These are phyloP conservation scores for Cottoperca gobio DNA, from an alignment of 2,797 vertebrate genomes.

Conservation along the genomic window DNA sequence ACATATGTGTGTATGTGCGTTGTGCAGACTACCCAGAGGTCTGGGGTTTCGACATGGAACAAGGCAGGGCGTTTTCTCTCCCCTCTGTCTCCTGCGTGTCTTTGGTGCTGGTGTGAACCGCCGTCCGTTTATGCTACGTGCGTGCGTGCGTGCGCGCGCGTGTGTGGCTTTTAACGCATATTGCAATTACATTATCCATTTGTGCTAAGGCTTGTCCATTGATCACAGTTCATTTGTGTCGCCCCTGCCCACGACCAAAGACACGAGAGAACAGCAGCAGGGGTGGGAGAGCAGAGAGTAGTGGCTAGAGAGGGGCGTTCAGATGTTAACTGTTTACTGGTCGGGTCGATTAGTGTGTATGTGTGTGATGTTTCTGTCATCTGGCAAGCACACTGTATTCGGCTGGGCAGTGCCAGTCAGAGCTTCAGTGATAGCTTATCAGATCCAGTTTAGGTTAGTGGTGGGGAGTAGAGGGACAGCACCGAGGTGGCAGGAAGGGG, in stretches of 20 bases:
- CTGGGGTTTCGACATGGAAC: slow-evolving; percentile 73
- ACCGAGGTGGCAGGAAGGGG: slow-evolving; percentile 22
- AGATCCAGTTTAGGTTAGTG: slow-evolving; percentile 30
- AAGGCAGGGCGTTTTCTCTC: slow-evolving; percentile 88
- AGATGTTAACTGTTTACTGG: slow-evolving; percentile 60
- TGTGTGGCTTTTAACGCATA: slow-evolving; percentile 12
- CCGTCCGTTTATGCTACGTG: slow-evolving; percentile 22
- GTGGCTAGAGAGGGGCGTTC: slow-evolving; percentile 48
- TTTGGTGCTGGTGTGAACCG: slow-evolving; percentile 63
- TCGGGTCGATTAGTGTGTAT: slow-evolving; percentile 28
- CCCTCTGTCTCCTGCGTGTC: slow-evolving; percentile 72
- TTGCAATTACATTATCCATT: slow-evolving; percentile 50
- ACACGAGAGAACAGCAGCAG: slow-evolving; percentile 39
- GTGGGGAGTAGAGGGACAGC: slow-evolving; percentile 1
- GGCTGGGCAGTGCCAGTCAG: slow-evolving; percentile 24
- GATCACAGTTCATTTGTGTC: slow-evolving; percentile 48
- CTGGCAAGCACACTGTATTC: slow-evolving; percentile 34
- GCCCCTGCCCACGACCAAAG: slow-evolving; percentile 48
- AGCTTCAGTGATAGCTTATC: slow-evolving; percentile 33
- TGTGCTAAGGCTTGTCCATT: slow-evolving; percentile 30
- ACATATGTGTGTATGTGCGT: not conserved
- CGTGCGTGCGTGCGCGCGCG: not conserved
- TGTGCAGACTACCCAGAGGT: slow-evolving; percentile 47
- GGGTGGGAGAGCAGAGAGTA: slow-evolving; percentile 41
- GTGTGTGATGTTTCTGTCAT: slow-evolving; percentile 24